Evolutionary conservation across 2,888 invertebrate genomes (phyloP).

Genomic region (Andrena praecox): DNA sequence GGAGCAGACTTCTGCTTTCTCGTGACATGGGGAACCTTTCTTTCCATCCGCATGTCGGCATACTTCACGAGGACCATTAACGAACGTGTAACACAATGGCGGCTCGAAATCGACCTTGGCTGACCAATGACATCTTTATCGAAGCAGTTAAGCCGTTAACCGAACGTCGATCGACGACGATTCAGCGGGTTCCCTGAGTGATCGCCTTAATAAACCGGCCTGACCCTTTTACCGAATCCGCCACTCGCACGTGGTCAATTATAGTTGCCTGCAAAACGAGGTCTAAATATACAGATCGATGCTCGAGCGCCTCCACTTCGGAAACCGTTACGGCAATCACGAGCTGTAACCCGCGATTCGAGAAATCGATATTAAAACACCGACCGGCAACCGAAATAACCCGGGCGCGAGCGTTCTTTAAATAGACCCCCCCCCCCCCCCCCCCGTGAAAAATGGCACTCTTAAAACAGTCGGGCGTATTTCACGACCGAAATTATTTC

Average conservation of each 20-base stretch:
- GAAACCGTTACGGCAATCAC: constrained; percentile 20
- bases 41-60: not conserved
- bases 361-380: not conserved
- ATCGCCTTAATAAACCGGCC: constrained; percentile 53
- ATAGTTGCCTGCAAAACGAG: constrained; percentile 35
- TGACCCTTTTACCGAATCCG: constrained; percentile 62
- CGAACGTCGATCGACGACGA: constrained; percentile 47
- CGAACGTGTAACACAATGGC: constrained; percentile 21
- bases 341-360: not conserved
- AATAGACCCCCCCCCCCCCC: not conserved
- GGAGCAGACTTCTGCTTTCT: no score
- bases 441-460: not conserved
- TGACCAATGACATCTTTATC: constrained; percentile 65
- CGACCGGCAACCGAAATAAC: constrained; percentile 1
- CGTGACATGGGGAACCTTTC: no score
- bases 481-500: constrained; percentile 1
- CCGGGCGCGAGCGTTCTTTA: not conserved
- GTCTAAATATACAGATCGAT: constrained; percentile 48
- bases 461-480: not conserved
- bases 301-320: constrained; percentile 11
- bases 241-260: constrained; percentile 50
- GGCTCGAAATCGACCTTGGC: constrained; percentile 47
- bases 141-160: constrained; percentile 60
- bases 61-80: not conserved
- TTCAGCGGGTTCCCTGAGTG: constrained; percentile 40